A percentile compares a stretch with the other conserved stretches of the same genome.
Conservation (phyloP, 64 coral and sea anemone genomes). For the Montipora foliosa region DNA sequence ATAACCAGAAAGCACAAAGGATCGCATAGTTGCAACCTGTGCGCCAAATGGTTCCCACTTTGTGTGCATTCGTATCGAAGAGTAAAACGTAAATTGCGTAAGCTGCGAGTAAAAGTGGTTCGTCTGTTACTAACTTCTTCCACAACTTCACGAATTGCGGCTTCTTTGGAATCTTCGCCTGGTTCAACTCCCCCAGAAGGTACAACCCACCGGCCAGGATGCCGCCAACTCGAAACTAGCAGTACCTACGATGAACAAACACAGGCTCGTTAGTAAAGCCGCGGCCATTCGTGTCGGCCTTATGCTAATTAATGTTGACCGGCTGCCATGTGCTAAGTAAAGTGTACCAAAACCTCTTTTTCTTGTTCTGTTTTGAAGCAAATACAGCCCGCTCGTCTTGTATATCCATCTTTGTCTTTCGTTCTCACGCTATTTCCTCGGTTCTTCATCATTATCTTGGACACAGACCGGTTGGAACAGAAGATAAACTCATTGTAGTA, state of each 20-base stretch:
- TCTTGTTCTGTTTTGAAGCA: slow-evolving; percentile 92
- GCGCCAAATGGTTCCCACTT: neutral
- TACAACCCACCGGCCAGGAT: slow-evolving; percentile 93
- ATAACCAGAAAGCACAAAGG: neutral
- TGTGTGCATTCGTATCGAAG: neutral
- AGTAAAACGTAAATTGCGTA: no score
- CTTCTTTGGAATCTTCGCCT: slow-evolving; percentile 84
- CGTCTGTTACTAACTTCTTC: slow-evolving; percentile 88
- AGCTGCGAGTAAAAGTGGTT: neutral
- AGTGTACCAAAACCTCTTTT: slow-evolving; percentile 81
- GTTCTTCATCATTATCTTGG: slow-evolving; percentile 83
- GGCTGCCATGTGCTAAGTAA: neutral
- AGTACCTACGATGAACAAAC: slow-evolving; percentile 79
- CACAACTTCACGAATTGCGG: slow-evolving; percentile 91
- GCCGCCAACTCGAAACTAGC: slow-evolving; percentile 80
- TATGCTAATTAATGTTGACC: neutral
- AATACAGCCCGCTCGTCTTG: slow-evolving; percentile 92
- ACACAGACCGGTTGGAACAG: neutral
- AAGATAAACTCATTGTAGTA: neutral
- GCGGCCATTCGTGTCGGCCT: neutral
- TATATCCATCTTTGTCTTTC: slow-evolving; percentile 93
- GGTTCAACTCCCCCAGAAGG: slow-evolving; percentile 92
- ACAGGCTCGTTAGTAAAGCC: neutral
- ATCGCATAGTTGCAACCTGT: neutral
- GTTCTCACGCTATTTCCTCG: slow-evolving; percentile 72